Conservation (phyloP, 2,113 vertebrate genomes). For the Zapornia atra region DNA sequence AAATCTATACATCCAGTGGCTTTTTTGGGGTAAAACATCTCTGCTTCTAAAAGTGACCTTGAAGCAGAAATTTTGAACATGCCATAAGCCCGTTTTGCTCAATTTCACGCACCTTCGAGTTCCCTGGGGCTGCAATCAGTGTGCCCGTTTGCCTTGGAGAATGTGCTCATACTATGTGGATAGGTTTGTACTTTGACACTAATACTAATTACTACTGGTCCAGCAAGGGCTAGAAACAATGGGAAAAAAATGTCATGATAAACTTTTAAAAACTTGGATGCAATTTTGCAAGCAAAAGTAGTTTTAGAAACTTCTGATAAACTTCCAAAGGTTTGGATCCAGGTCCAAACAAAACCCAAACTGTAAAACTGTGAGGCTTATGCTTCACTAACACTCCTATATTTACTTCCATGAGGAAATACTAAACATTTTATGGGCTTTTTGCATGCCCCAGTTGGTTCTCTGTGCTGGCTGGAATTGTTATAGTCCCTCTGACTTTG, state of each 20-base stretch:
- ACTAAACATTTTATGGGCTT: slow-evolving; percentile 51
- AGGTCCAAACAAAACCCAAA: slow-evolving; percentile 39
- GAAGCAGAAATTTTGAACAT: not conserved
- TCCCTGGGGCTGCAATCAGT: not conserved
- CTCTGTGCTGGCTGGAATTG: not conserved
- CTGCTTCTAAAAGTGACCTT: not conserved
- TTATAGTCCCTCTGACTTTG: not conserved
- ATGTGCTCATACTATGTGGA: not conserved
- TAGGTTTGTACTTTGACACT: not conserved
- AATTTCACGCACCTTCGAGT: not conserved
- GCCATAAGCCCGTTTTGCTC: not conserved
- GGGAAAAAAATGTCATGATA: not conserved
- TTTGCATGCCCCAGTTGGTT: slow-evolving; percentile 28
- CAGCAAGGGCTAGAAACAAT: not conserved
- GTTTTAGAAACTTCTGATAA: slow-evolving; percentile 43
- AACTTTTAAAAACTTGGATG: not conserved
- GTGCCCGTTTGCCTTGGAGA: not conserved
- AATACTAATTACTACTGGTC: not conserved
- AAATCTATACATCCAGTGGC: not conserved
- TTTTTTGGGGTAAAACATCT: not conserved
- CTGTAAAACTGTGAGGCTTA: not conserved
- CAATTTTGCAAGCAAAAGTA: slow-evolving; percentile 21
- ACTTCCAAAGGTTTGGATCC: slow-evolving; percentile 18
- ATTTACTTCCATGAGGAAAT: slow-evolving; percentile 17
- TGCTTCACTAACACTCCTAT: not conserved